Base-by-base conservation (phyloP, 2,888 invertebrate genomes). In the Mesorhabditis belari region DNA sequence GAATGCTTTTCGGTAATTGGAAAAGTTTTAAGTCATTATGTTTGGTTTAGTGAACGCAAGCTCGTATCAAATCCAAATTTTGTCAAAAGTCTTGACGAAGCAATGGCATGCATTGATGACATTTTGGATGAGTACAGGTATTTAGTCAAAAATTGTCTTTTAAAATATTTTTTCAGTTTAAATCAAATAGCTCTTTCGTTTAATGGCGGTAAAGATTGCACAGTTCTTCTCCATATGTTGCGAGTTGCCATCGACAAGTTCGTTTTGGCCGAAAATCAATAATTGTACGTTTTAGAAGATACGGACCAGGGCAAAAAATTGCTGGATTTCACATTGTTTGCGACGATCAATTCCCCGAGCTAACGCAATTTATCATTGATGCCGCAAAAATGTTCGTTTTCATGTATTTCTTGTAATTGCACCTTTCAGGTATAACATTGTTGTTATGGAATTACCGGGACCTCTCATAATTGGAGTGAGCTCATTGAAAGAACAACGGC, bases 201-300 rank as follows among this genome's bases (percentile, higher is more conserved):
- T 83, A 98, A 98, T 81, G 98, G 98, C 3, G 98, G 98, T 2
- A 98, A 98, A 84, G 98, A 98, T 84, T 96, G 96, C 81, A 95
- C 95, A 0, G 91, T 89, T 0, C 85, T 96, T 17, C 84, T 98
- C 44, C 89, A 91, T 81, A 82, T 92, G 66, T 63, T 79, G 24
- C 62, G 77, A 49, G 56, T 69, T 9, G 69, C 68, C 58, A 68
- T 77, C 27, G 76, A 77, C 57, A 66, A 71, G 75, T 76, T n/a
- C 51, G 21, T 12, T 51, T n/a, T 19, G 17, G 21, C 21, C 19
- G 12, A 19, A 19, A 23, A 12, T 44, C 17, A n/a, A 19, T 35
- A 17, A 21, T 12, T 25, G 17, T n/a, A 17, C 44, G 26, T 63
- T 73, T 49, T 60, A 75, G 75, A 54, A 69, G 72, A 61, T 78